Evolutionary conservation across 2,113 vertebrate genomes (phyloP).

Genomic region (Myiozetetes cayanensis): DNA sequence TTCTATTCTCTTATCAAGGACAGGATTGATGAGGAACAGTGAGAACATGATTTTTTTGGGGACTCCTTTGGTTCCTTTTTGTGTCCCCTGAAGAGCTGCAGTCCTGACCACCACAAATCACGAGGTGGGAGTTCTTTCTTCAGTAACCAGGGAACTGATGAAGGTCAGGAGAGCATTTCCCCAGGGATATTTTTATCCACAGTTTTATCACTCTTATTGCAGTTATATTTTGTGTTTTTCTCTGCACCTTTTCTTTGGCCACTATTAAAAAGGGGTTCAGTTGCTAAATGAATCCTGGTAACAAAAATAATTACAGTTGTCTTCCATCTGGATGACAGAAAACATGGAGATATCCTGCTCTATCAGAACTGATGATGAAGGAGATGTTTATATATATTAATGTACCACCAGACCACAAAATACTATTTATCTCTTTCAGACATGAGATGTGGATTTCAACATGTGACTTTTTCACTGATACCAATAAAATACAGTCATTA

Average conservation of each 20-base stretch:
- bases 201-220: background rate
- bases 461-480: background rate
- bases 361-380: background rate
- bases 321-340: background rate
- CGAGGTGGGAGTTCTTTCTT: background rate
- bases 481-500: background rate
- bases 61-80: background rate
- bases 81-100: background rate
- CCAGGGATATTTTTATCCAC: background rate
- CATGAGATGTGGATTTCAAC: background rate
- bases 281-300: background rate
- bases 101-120: no score
- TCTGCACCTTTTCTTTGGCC: background rate
- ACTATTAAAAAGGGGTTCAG: background rate
- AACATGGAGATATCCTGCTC: background rate
- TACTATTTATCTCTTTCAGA: background rate
- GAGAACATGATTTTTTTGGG: rapidly evolving
- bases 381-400: background rate
- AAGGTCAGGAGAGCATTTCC: background rate
- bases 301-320: background rate
- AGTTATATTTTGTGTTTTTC: background rate
- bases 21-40: background rate
- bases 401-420: background rate
- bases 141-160: no score
- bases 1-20: background rate